Base-by-base conservation (phyloP, 1,140 invertebrate species). In the Pomacea maculata region DNA sequence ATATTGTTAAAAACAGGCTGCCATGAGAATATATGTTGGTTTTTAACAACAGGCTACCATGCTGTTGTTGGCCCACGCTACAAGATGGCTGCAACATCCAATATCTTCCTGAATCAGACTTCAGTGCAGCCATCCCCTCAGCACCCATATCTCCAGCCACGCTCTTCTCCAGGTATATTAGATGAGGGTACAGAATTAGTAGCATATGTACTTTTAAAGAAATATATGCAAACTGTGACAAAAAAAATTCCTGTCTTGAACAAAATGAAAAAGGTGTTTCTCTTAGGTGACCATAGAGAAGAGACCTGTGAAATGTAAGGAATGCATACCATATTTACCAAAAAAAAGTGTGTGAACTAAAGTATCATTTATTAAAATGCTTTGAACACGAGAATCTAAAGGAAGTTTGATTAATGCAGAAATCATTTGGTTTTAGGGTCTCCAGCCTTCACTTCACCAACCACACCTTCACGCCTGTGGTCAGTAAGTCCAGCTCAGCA, bases 11-110 rank as follows among this genome's bases (percentile, higher is more conserved):
- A 75, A 73, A 14, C 78, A 88, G 87, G 85, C 72, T 88, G 87
- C 75, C 84, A 88, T 81, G 82, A 25, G 25, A 25, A 45, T 45
- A 45, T 45, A 45, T 45, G 34, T 29, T 65, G 52, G 64, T 68
- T 65, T 67, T 72, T 78, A 12, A 57, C 78, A 73, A 14, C 78
- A 88, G 87, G 85, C 72, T 88, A 88, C 75, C 84, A 88, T 81
- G 82, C 82, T 45, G 65, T 88, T 34, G 76, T 86, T 80, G 85
- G 86, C n/a, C 83, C 85, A 3, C 83, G 82, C n/a, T 86, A 85
- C 79, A 87, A 83, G 74, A 73, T 81, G 7, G 75, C 82, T 8
- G 77, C 80, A 34, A 86, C 82, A 15, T 79, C 80, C 45, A 85
- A 80, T 77, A 80, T 84, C 9, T 84, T 84, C 70, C 70, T 82